Base-by-base conservation (phyloP, 2,113 vertebrate species). In the Lethenteron reissneri region DNA sequence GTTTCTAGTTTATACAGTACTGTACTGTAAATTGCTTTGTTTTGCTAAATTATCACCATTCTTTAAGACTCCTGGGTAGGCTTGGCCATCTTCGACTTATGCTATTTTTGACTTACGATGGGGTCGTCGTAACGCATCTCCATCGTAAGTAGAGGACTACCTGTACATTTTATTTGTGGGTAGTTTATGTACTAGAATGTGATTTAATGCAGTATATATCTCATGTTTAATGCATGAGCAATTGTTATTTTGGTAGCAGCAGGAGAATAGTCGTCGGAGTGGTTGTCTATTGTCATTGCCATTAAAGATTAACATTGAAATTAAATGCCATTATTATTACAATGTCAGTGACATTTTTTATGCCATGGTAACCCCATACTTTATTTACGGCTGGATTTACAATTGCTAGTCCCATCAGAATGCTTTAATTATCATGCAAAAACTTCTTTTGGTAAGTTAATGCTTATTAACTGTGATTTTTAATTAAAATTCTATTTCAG, bases 401-500 rank as follows among this genome's bases (percentile, higher is more conserved):
- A 21, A 15, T n/a, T 71, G 15, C 72, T 57, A n/a, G 72, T 19
- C 68, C 70, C 71, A 73, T 11, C 13, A 58, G n/a, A 59, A 59
- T 73, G 2, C 58, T 25, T 58, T 25, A 70, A 70, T 70, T 1
- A 1, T 72, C 78, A 76, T 76, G 75, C 74, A 76, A 75, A 68
- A 70, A 72, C 41, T 41, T 73, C 71, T 76, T 68, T 72, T 73
- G 75, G 41, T 71, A 58, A 41, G 41, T 41, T 62, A 70, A 57
- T 59, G 58, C 15, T 5, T 70, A 21, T 71, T 73, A 6, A 70
- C 19, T 73, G 68, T 73, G 68, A 74, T 12, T 74, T 12, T 74
- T 78, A 41, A 41, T 41, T 41, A 41, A 41, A 41, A 41, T 41
- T 41, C 19, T 2, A 78, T 79, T 14, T 71, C 70, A 99, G 94